Conservation (phyloP, 64 coral and sea anemone species). For the Cladopsammia gracilis region DNA sequence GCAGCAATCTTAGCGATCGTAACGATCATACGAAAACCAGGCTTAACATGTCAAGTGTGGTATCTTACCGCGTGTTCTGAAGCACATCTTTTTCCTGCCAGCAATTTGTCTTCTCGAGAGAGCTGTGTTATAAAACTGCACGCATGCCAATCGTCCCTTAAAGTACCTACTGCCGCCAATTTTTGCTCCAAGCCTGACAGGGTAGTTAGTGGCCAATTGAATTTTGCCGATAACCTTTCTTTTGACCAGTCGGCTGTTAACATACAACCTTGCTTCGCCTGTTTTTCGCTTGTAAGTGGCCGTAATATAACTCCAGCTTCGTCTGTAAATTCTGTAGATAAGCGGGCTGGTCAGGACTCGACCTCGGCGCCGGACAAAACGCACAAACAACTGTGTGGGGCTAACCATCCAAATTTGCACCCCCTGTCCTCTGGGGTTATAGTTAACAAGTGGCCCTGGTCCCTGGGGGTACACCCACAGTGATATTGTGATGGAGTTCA, state of each 20-base stretch:
- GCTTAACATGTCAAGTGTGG: not conserved
- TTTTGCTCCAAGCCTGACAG: conserved; percentile 72
- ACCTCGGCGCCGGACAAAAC: conserved; percentile 52
- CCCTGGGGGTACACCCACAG: conserved; percentile 73
- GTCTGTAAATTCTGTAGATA: conserved; percentile 29
- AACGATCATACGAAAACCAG: no score
- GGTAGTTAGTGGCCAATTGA: conserved; percentile 80
- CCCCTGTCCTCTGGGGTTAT: conserved; percentile 69
- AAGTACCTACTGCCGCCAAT: conserved; percentile 39
- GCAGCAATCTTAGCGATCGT: no score
- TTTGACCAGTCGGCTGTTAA: conserved; percentile 63
- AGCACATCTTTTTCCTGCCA: conserved; percentile 65
- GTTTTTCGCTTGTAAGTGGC: conserved; percentile 70
- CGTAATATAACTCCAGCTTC: conserved; percentile 78
- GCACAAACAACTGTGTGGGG: conserved; percentile 46
- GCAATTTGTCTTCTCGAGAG: conserved; percentile 62
- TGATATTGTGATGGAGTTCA: conserved; percentile 82
- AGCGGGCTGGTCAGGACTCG: conserved; percentile 27
- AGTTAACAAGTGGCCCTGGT: conserved; percentile 73
- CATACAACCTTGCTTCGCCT: conserved; percentile 68
- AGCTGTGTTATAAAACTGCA: conserved; percentile 85
- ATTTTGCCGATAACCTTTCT: conserved; percentile 47
- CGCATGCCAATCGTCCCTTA: conserved; percentile 84
- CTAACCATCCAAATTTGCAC: conserved; percentile 79
- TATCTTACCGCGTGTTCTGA: conserved; percentile 68